phyloP scores from a whole-genome alignment of 2,113 vertebrate species.

The Chaetodon trifascialis region DNA sequence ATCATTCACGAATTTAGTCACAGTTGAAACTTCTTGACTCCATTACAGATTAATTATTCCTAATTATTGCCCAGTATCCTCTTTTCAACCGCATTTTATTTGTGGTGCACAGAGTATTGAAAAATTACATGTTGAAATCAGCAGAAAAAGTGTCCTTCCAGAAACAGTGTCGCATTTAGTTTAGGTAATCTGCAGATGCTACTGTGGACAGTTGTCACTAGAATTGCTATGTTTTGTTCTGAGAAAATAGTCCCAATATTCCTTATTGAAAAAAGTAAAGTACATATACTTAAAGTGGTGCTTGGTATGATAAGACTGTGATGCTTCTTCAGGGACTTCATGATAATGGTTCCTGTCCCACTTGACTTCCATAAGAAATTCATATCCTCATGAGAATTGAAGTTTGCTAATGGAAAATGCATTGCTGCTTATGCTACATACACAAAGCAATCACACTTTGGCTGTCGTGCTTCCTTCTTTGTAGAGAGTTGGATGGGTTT shows the following conservation, averaged over 20 bases:
- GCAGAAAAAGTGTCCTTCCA: neutral
- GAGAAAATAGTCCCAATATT: neutral
- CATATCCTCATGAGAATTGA: neutral
- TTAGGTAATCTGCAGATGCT: neutral
- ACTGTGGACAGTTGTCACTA: neutral
- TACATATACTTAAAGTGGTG: neutral
- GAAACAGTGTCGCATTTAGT: neutral
- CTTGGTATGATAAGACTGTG: neutral
- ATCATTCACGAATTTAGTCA: neutral
- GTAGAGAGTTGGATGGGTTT: conserved; percentile 27
- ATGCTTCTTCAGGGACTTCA: conserved; percentile 1
- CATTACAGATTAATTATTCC: neutral
- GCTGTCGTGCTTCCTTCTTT: conserved; percentile 35
- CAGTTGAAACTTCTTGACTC: neutral
- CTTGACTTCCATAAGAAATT: neutral
- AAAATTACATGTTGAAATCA: neutral
- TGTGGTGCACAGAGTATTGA: neutral
- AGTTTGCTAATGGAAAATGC: conserved; percentile 10
- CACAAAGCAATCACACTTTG: conserved; percentile 17
- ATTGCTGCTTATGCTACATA: neutral
- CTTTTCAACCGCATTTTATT: neutral
- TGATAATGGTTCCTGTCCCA: neutral
- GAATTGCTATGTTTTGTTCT: neutral
- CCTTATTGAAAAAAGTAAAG: neutral
- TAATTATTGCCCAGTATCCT: neutral